Conservation (phyloP, 2,888 invertebrate species). For the Ryuthela nishihirai region DNA sequence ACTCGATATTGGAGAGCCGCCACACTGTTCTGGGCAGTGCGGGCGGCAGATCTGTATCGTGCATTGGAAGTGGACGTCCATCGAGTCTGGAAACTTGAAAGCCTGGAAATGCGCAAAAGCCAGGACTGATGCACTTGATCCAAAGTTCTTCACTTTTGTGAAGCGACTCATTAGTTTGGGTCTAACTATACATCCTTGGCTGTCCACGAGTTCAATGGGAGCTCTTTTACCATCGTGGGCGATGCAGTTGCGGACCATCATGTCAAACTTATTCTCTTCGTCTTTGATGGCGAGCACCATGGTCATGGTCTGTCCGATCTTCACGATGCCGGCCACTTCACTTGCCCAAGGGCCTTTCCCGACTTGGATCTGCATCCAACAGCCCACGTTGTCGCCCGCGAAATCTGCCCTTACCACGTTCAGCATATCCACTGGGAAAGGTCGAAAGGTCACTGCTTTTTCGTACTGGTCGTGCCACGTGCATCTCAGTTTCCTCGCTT, state of each 20-base stretch:
- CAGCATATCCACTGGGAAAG: conserved; percentile 92
- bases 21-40: conserved; percentile 88
- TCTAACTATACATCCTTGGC: conserved; percentile 84
- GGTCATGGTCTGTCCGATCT: conserved; percentile 94
- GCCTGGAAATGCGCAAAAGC: conserved; percentile 93
- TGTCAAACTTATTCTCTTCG: conserved; percentile 91
- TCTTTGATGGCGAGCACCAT: conserved; percentile 94
- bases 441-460: conserved; percentile 88
- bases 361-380: conserved; percentile 93
- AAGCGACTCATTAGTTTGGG: conserved; percentile 91
- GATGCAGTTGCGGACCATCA: conserved; percentile 90
- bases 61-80: conserved; percentile 95
- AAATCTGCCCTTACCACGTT: conserved; percentile 93
- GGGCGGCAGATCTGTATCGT: conserved; percentile 91
- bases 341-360: conserved; percentile 76
- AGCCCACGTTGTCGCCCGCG: conserved; percentile 90
- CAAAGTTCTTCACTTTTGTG: conserved; percentile 92
- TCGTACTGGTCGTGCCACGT: conserved; percentile 96
- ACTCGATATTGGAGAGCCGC: conserved; percentile 47
- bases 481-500: conserved; percentile 83
- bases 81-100: conserved; percentile 92
- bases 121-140: conserved; percentile 84
- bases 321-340: conserved; percentile 87
- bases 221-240: conserved; percentile 92
- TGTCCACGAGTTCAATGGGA: conserved; percentile 88